A percentile compares a stretch with the other conserved stretches of the same genome.
Conservation (phyloP, 2,888 invertebrate species). For the Drosophila subquinaria region DNA sequence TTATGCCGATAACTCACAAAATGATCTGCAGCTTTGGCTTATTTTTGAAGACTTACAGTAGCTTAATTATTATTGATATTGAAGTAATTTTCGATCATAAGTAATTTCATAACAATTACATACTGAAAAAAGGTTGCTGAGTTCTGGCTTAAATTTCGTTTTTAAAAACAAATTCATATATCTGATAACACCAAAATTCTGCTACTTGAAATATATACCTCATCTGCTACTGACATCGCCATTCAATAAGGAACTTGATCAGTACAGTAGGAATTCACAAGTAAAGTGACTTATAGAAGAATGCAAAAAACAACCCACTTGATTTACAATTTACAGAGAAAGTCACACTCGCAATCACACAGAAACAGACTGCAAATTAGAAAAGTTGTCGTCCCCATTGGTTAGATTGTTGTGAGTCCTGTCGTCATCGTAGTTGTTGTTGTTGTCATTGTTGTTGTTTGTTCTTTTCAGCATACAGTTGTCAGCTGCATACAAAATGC, state of each 20-base stretch:
- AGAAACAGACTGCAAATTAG: conserved; percentile 34
- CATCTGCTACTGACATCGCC: neutral
- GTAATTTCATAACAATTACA: too few relatives aligned
- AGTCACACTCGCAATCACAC: conserved; percentile 1
- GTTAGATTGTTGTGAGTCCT: conserved; percentile 25
- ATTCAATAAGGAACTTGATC: neutral
- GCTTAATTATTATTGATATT: too few relatives aligned
- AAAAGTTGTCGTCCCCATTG: conserved; percentile 48
- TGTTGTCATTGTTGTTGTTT: neutral
- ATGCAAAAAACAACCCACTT: conserved; percentile 3
- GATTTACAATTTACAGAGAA: conserved; percentile 5
- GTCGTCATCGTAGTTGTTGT: conserved; percentile 1
- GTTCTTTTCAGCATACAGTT: conserved; percentile 25
- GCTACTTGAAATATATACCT: neutral
- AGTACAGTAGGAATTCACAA: neutral
- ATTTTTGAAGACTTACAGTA: too few relatives aligned
- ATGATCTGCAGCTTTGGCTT: too few relatives aligned
- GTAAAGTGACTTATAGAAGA: conserved; percentile 14
- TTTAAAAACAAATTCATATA: neutral
- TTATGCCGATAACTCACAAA: neutral
- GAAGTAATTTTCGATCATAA: too few relatives aligned
- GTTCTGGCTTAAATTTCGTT: neutral
- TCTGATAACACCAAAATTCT: neutral
- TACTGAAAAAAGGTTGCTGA: too few relatives aligned
- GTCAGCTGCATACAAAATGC: conserved; percentile 45